A percentile compares a stretch with the other conserved stretches of the same genome.
phyloP scores from a whole-genome alignment of 1,140 invertebrate species.

The Agrilus planipennis region DNA sequence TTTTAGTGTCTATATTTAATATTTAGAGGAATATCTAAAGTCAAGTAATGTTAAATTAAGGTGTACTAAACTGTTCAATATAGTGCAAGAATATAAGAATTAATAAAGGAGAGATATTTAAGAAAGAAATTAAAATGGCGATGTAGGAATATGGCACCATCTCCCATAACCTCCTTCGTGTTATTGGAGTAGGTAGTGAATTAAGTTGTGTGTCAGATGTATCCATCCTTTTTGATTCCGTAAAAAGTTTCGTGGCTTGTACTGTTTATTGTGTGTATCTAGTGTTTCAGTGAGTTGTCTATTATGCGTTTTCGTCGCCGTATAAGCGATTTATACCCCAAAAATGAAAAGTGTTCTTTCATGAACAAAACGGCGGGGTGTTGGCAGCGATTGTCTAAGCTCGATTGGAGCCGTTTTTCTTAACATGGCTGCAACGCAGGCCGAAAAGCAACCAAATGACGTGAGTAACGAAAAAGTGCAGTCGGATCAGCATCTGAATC shows the following conservation, averaged over 20 bases:
- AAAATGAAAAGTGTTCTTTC: conserved; percentile 37
- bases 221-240: conserved; percentile 47
- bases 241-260: conserved; percentile 32
- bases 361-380: conserved; percentile 35
- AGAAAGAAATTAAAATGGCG: background rate
- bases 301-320: conserved; percentile 37
- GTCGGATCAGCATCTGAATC: conserved; percentile 45
- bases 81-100: background rate
- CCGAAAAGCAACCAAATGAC: conserved; percentile 49
- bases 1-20: too few species aligned
- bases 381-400: conserved; percentile 38
- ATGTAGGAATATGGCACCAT: conserved; percentile 44
- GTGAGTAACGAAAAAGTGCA: conserved; percentile 46
- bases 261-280: conserved; percentile 26
- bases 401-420: conserved; percentile 37
- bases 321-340: conserved; percentile 26
- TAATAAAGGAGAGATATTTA: too few species aligned
- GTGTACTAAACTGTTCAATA: too few species aligned
- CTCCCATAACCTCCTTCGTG: conserved; percentile 55
- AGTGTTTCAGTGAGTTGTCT: conserved; percentile 40
- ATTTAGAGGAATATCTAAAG: too few species aligned
- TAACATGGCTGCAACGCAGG: conserved; percentile 54
- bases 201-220: conserved; percentile 50
- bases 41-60: too few species aligned
- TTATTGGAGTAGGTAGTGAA: conserved; percentile 53